Base-by-base conservation (phyloP, 2,888 invertebrate species). In the Leucozona laternaria region DNA sequence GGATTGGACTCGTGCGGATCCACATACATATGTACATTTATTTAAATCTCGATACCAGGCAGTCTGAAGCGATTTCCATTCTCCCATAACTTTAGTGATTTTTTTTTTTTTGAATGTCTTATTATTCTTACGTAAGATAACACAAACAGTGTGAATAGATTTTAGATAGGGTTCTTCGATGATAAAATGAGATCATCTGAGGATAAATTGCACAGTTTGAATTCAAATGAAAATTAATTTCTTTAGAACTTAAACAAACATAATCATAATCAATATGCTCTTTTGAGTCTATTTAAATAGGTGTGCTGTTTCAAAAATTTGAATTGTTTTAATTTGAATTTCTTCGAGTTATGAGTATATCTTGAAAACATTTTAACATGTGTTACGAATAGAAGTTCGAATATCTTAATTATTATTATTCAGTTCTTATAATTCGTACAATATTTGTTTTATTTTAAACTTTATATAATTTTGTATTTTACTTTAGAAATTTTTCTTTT, bases 111-210 rank as follows among this genome's bases (percentile, higher is more conserved):
- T 43, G 2, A 15, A 15, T 40, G 4, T 40, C 15, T 45, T 64
- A n/a, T 43, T 64, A 45, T 45, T 64, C 43, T 64, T 45, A 64
- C 28, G 45, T 28, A 64, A 64, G 28, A 53, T 25, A 45, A 28
- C 25, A 20, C 7, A 17, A n/a, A 28, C 15, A 45, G n/a, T 60
- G n/a, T 45, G 64, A 64, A 43, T 53, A 53, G 7, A 25, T 25
- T 15, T 40, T 3, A 28, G 28, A 62, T 43, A 43, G 25, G 43
- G 28, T 64, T 64, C 40, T 43, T 28, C 22, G 37, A 60, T 60
- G 40, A 40, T 64, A n/a, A 31, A 64, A 64, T 64, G 45, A 64
- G 25, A 64, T 64, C 62, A 64, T 64, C 43, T 64, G 40, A 64
- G 11, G n/a, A 43, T 64, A 45, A 28, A 13, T 25, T 64, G 64